These are phyloP conservation scores for Ochlodes sylvanus DNA, from an alignment of 2,888 invertebrate genomes.

Conservation along the genomic window DNA sequence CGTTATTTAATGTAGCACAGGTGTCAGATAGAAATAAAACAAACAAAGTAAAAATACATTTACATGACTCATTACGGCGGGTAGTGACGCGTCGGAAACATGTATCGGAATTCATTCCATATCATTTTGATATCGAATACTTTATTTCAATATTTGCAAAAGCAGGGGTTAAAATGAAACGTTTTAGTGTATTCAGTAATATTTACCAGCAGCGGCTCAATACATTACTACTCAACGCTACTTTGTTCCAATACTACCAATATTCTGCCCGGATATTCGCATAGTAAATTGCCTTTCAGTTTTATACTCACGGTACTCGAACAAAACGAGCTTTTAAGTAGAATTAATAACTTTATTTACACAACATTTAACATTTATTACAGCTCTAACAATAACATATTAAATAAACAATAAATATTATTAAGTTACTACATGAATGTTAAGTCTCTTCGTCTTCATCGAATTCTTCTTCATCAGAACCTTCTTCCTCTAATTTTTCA, in stretches of 20 bases:
- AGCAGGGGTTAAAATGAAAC: conserved; percentile 15
- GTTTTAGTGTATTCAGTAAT: conserved; percentile 9
- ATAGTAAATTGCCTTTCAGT: conserved; percentile 15
- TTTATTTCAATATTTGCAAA: background rate
- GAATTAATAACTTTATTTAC: conserved; percentile 8
- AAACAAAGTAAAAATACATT: conserved; percentile 43
- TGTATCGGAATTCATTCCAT: background rate
- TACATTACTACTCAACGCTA: conserved; percentile 22
- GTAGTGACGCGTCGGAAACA: background rate
- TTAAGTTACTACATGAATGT: background rate
- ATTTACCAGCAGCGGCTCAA: conserved; percentile 9
- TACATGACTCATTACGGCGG: conserved; percentile 40
- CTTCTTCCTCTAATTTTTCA: conserved; percentile 54
- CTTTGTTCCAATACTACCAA: conserved; percentile 8
- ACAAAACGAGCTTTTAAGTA: conserved; percentile 20
- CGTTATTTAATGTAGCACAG: conserved; percentile 42
- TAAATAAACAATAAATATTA: conserved; percentile 6
- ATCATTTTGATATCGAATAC: conserved; percentile 6
- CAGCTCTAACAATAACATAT: conserved; percentile 12
- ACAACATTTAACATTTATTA: background rate
- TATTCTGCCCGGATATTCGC: conserved; percentile 11
- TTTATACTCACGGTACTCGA: conserved; percentile 15
- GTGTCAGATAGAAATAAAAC: conserved; percentile 42
- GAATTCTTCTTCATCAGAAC: conserved; percentile 43
- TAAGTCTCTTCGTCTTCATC: conserved; percentile 48